Evolutionary conservation across 2,797 vertebrate genomes (phyloP), one percentile per base, ranked within the genome.

Genomic region (Miichthys miiuy): DNA sequence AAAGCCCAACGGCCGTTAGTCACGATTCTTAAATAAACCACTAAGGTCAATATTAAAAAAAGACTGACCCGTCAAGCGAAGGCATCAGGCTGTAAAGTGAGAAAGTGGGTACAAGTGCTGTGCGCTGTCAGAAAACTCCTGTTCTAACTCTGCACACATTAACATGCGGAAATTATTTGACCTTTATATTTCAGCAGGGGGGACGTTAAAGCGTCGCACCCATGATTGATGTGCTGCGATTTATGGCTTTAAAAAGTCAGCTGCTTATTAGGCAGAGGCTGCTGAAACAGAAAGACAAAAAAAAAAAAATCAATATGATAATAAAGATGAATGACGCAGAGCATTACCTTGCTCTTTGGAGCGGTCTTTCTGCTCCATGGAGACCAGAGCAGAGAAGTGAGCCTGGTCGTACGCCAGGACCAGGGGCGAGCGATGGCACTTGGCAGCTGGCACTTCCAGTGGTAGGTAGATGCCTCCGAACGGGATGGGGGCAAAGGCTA

Each of bases 391-490:
- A 42, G 98, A 99, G 34, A 99, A 99, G 92, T 99, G 98, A 1
- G 98, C 98, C 93, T 99, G 98, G 81, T 99, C 98, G 0, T 99
- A 99, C 0, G 97, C 98, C 79, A 99, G 94, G 1, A 99, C 98
- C 82, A 99, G 89, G 0, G 98, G 98, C 0, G 97, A 98, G 51
- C 97, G 96, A 63, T 99, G 98, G 92, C 98, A 99, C 93, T 97
- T 98, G 93, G 85, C 94, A 72, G 97, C 94, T 1, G 97, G 96
- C 55, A 98, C 97, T 73, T 99, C 98, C 93, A 99, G 91, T 1
- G 98, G 98, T 16, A 99, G 95, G 78, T 99, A 99, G 84, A 99
- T 97, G 47, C 98, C 98, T 77, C 98, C 98, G 47, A 99, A 99
- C 0, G 98, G 98, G 82, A 99, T 99, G 6, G 98, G 98, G 23